Evolutionary conservation across 2,113 vertebrate species (phyloP), one percentile per base, ranked within the genome.

Genomic region (Phalacrocorax brasilianus): DNA sequence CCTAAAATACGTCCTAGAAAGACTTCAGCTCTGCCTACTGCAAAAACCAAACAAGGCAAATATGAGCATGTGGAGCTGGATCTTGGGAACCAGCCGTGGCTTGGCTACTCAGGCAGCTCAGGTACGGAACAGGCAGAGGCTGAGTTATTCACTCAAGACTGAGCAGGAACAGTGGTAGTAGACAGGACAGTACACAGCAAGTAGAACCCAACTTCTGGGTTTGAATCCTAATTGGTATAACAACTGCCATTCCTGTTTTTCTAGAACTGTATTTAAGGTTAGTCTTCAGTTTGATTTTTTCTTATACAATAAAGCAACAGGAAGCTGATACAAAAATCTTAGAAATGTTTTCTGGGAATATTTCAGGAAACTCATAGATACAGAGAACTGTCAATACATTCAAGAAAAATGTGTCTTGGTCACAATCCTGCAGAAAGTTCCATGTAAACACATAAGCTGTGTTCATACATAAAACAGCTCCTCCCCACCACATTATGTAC

Each of bases 321-420:
- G 56, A 68, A 89, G 18, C 76, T 22, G 0, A 58, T 87, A 87
- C 59, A 96, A 96, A 97, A 95, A 66, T 85, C 65, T 81, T 85
- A 78, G 30, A 89, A 95, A 62, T 38, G 2, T 94, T 85, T 95
- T 84, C 83, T 68, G 73, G 49, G 32, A 93, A 42, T 91, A 95
- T 58, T 91, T 96, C 52, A 76, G 42, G 40, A 88, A 96, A 78
- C 18, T 19, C 38, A 40, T 45, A 83, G 67, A 87, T 88, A 95
- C 50, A 97, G 84, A 95, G 12, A 78, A 89, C 22, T 77, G 66
- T 66, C 79, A 86, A n/a, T 92, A 83, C 63, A 70, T 94, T 92
- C 15, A 72, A 79, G 68, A 65, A 83, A 94, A 80, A 58, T 8
- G 21, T 73, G 22, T 63, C 63, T 83, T 93, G 17, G 33, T 71